These are phyloP conservation scores for Vandiemenella viatica DNA, from an alignment of 2,888 invertebrate species.

Conservation along the genomic window DNA sequence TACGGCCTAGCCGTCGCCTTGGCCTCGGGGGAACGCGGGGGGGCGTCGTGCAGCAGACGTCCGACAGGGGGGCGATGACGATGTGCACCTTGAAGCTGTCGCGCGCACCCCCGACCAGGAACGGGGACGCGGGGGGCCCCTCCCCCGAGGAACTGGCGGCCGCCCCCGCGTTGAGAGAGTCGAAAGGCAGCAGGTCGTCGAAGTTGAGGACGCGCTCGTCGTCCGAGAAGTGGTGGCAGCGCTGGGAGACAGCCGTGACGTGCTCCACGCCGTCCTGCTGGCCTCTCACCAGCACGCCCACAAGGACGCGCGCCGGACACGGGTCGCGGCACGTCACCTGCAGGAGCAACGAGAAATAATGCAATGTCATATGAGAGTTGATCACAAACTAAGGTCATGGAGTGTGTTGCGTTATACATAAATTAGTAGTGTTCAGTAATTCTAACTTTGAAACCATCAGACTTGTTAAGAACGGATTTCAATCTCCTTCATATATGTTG, in stretches of 20 bases:
- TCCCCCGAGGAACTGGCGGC: too few species aligned
- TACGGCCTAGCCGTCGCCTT: too few species aligned
- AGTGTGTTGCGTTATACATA: too few species aligned
- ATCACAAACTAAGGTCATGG: too few species aligned
- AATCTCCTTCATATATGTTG: too few species aligned
- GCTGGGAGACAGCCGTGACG: slow-evolving; percentile 51
- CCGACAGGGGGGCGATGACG: slow-evolving; percentile 50
- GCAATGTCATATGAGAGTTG: too few species aligned
- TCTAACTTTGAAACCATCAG: too few species aligned
- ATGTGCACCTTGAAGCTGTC: slow-evolving; percentile 63
- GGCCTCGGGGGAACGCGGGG: too few species aligned
- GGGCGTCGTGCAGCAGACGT: background rate
- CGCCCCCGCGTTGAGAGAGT: slow-evolving; percentile 43
- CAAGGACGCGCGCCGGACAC: slow-evolving; percentile 38
- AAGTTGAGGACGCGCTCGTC: slow-evolving; percentile 43
- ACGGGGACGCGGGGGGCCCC: slow-evolving; percentile 28
- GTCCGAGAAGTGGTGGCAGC: slow-evolving; percentile 55
- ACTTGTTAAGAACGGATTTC: too few species aligned
- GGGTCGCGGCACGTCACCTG: slow-evolving; percentile 59
- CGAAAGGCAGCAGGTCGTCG: slow-evolving; percentile 63
- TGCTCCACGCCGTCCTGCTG: slow-evolving; percentile 62
- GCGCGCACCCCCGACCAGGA: slow-evolving; percentile 48
- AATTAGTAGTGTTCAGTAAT: too few species aligned
- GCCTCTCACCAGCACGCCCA: slow-evolving; percentile 60
- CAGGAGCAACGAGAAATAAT: too few species aligned